Evolutionary conservation across 2,888 invertebrate genomes (phyloP).

Genomic region (Harpalus rubripes): DNA sequence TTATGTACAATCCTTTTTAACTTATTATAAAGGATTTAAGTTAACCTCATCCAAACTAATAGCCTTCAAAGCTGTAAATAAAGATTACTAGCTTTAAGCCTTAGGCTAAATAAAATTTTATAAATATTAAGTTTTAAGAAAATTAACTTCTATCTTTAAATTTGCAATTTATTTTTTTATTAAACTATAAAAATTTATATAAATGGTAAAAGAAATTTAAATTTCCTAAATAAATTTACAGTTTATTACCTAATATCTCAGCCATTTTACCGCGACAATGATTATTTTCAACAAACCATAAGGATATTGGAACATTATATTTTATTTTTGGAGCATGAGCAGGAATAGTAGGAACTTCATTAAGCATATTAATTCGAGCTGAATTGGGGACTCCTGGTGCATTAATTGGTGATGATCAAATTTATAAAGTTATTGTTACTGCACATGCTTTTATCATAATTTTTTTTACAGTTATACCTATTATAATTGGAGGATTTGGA

Average conservation of each 20-base stretch:
- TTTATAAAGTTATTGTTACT: conserved; percentile 89
- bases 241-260: conserved; percentile 81
- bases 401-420: conserved; percentile 86
- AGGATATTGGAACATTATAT: conserved; percentile 88
- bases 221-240: conserved; percentile 82
- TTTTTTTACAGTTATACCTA: conserved; percentile 85
- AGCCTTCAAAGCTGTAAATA: conserved; percentile 83
- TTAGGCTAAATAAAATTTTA: conserved; percentile 74
- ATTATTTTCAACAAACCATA: conserved; percentile 86
- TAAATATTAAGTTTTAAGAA: conserved; percentile 33
- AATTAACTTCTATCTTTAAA: conserved; percentile 77
- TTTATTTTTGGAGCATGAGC: conserved; percentile 84
- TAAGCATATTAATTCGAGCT: conserved; percentile 86
- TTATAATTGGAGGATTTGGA: conserved; percentile 90
- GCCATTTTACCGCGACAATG: conserved; percentile 85
- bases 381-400: conserved; percentile 85
- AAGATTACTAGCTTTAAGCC: conserved; percentile 79
- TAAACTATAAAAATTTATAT: conserved; percentile 80
- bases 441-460: conserved; percentile 91
- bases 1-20: conserved; percentile 67
- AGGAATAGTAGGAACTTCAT: conserved; percentile 84
- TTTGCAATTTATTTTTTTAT: conserved; percentile 82
- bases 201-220: conserved; percentile 68
- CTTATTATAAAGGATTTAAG: conserved; percentile 80
- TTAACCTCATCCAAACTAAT: conserved; percentile 81